A percentile compares a stretch with the other conserved stretches of the same genome.
phyloP scores from a whole-genome alignment of 2,888 invertebrate species.

The Cordilura impudica region DNA sequence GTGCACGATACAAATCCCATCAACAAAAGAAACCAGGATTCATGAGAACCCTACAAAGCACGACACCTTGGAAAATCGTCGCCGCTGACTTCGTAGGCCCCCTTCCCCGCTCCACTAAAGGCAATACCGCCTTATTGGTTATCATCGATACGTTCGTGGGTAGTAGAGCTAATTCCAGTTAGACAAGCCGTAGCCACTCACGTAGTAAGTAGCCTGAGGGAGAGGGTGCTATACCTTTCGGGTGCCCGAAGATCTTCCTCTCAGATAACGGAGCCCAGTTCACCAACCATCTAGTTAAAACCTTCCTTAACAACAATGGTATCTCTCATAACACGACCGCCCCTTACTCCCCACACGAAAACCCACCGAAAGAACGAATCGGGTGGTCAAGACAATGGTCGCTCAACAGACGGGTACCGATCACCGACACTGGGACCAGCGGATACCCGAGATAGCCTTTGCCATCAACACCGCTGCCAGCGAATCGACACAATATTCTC shows the following conservation, averaged over 20 bases:
- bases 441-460: background rate
- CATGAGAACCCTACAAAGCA: no score
- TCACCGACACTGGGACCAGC: slow-evolving; percentile 28
- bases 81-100: slow-evolving; percentile 2
- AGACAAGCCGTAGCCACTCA: background rate
- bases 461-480: background rate
- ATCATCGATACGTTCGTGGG: background rate
- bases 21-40: no score
- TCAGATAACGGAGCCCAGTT: slow-evolving; percentile 21
- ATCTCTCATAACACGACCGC: background rate
- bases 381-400: slow-evolving; percentile 12
- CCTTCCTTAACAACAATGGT: background rate
- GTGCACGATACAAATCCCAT: no score
- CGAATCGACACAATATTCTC: no score
- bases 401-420: background rate
- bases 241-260: background rate
- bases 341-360: slow-evolving; percentile 5
- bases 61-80: background rate
- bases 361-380: slow-evolving; percentile 14
- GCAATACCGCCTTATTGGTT: background rate
- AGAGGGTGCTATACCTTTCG: slow-evolving; percentile 4
- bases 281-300: background rate
- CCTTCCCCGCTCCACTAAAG: background rate
- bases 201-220: background rate
- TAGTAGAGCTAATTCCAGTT: background rate